These are phyloP conservation scores for Amblyornis subalaris DNA, from an alignment of 2,113 vertebrate genomes.

Conservation along the genomic window DNA sequence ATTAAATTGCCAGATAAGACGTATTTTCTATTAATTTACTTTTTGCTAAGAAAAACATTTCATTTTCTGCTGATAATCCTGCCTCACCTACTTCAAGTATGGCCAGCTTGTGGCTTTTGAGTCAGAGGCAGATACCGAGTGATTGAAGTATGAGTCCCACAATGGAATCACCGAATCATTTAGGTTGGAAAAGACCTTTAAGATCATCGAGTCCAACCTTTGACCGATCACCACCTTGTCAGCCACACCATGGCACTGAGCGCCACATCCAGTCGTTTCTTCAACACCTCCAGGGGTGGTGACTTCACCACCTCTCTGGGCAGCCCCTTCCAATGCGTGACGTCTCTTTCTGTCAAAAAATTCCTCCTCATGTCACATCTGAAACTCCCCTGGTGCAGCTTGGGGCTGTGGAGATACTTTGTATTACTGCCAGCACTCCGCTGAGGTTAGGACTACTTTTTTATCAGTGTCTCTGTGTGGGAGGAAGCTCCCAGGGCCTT, in stretches of 20 bases:
- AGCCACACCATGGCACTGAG: neutral
- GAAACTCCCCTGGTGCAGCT: neutral
- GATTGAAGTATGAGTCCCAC: neutral
- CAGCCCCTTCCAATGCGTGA: neutral
- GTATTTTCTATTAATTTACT: constrained; percentile 42
- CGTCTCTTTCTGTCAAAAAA: neutral
- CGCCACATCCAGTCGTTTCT: neutral
- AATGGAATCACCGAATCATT: neutral
- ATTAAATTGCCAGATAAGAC: constrained; percentile 53
- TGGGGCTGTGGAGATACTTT: rapidly evolving
- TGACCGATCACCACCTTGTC: neutral
- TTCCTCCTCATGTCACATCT: neutral
- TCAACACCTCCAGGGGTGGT: neutral
- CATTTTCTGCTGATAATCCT: constrained; percentile 47
- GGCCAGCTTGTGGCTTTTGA: neutral
- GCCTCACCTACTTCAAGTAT: neutral
- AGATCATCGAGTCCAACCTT: neutral
- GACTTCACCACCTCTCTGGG: neutral
- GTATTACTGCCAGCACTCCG: neutral
- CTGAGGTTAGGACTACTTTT: neutral
- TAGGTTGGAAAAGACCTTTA: neutral
- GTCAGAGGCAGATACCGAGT: neutral
- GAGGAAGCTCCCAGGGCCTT: neutral
- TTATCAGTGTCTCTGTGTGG: neutral
- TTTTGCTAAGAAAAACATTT: neutral